Percentiles rank a stretch among this genome's conserved stretches.
These are phyloP conservation scores for Calosoma granatense DNA, from an alignment of 1,140 invertebrate genomes.

Conservation along the genomic window DNA sequence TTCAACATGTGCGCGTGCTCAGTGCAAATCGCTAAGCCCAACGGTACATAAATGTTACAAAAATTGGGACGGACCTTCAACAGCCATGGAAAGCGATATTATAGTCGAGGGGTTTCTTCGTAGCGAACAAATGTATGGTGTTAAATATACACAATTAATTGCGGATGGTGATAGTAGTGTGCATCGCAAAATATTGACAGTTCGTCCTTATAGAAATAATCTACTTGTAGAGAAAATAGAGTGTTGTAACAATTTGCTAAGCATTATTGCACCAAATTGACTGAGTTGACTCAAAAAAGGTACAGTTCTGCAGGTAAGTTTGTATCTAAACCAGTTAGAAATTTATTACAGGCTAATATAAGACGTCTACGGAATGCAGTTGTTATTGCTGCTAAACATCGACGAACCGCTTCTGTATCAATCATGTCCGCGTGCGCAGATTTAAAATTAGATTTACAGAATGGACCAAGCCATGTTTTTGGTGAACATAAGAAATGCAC, in stretches of 20 bases:
- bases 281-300: slow-evolving; percentile 11
- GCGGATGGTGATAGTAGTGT: slow-evolving; percentile 36
- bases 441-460: slow-evolving; percentile 23
- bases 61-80: slow-evolving; percentile 29
- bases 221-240: slow-evolving; percentile 32
- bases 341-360: slow-evolving; percentile 14
- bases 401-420: slow-evolving; percentile 10
- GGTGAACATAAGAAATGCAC: slow-evolving; percentile 27
- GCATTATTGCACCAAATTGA: slow-evolving; percentile 23
- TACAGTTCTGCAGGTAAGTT: background rate
- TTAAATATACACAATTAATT: slow-evolving; percentile 33
- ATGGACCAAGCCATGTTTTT: slow-evolving; percentile 30
- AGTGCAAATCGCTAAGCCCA: slow-evolving; percentile 14
- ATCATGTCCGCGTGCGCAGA: slow-evolving; percentile 11
- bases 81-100: slow-evolving; percentile 33
- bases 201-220: slow-evolving; percentile 24
- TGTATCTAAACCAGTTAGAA: slow-evolving; percentile 12
- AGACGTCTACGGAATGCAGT: slow-evolving; percentile 17
- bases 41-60: slow-evolving; percentile 25
- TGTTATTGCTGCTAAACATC: slow-evolving; percentile 14
- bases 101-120: slow-evolving; percentile 33
- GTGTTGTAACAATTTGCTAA: slow-evolving; percentile 27
- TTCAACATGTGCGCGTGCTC: slow-evolving; percentile 23
- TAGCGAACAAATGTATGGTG: slow-evolving; percentile 28
- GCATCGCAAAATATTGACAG: slow-evolving; percentile 25